phyloP scores from a whole-genome alignment of 92 coral and sea anemone species.

The Epizoanthus fatuus region DNA sequence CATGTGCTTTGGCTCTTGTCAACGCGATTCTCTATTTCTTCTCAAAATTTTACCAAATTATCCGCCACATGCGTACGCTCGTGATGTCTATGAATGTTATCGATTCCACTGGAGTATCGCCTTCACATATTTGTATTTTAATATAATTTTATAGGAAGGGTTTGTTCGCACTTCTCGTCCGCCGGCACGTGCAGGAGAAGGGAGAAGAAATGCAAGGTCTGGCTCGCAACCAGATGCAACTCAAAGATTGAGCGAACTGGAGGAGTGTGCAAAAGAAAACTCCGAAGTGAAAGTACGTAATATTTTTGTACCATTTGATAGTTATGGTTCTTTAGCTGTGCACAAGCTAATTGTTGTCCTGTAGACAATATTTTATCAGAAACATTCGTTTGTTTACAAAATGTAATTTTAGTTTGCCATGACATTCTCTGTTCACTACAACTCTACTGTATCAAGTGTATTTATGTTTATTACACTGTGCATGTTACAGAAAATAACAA shows the following conservation, averaged over 20 bases:
- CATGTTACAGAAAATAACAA: neutral
- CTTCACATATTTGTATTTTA: no score
- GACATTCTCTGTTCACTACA: no score
- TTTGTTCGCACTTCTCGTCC: neutral
- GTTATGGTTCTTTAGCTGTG: neutral
- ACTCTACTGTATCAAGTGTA: neutral
- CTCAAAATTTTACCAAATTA: no score
- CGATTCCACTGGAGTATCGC: no score
- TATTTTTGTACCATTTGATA: neutral
- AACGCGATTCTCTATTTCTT: no score
- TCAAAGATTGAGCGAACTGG: neutral
- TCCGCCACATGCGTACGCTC: no score
- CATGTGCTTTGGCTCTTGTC: no score
- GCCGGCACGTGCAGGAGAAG: neutral
- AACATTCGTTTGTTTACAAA: neutral
- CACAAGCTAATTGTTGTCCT: neutral
- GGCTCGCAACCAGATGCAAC: neutral
- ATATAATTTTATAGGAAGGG: no score
- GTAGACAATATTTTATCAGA: neutral
- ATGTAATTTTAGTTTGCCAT: no score
- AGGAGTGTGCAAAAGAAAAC: constrained; percentile 31
- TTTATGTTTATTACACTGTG: neutral
- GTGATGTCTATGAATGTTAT: no score
- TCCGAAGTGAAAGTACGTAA: neutral
- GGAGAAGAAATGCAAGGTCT: neutral